A percentile compares a stretch with the other conserved stretches of the same genome.
Evolutionary conservation across 2,797 vertebrate genomes (phyloP).

Genomic region (Sebastes iracundus): DNA sequence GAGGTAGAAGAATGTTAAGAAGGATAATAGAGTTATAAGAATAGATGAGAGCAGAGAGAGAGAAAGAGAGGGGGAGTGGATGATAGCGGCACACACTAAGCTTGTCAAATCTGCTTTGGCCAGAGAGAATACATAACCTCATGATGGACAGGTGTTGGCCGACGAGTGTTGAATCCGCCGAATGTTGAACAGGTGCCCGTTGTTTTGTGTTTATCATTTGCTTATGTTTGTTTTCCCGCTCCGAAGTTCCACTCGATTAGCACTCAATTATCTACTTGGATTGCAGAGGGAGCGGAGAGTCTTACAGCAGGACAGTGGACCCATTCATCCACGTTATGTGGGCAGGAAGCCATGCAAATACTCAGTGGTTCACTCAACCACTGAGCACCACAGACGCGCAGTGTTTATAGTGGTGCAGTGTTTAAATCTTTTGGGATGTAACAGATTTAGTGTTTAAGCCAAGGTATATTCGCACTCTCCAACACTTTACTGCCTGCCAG

Average conservation of each 20-base stretch:
- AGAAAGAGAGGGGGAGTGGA: background rate
- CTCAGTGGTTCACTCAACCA: slow-evolving; percentile 28
- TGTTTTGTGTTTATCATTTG: slow-evolving; percentile 48
- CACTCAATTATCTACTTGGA: slow-evolving; percentile 59
- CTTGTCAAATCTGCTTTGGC: slow-evolving; percentile 44
- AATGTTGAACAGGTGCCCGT: slow-evolving; percentile 25
- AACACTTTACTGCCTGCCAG: background rate
- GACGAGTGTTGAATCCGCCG: slow-evolving; percentile 35
- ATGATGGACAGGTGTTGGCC: slow-evolving; percentile 42
- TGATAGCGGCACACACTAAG: slow-evolving; percentile 13
- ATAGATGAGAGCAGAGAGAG: background rate
- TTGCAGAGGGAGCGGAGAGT: slow-evolving; percentile 28
- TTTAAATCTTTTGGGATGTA: slow-evolving; percentile 11
- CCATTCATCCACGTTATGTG: slow-evolving; percentile 58
- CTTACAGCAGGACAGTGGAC: slow-evolving; percentile 52
- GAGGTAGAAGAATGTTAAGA: slow-evolving; percentile 4
- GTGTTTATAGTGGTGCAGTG: slow-evolving; percentile 11
- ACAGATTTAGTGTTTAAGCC: slow-evolving; percentile 13
- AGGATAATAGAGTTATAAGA: slow-evolving; percentile 2
- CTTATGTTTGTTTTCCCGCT: slow-evolving; percentile 39
- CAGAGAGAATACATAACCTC: slow-evolving; percentile 4
- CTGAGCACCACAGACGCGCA: slow-evolving; percentile 11
- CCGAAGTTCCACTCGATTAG: slow-evolving; percentile 58
- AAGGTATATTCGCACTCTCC: background rate
- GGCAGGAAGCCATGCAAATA: slow-evolving; percentile 52